These are phyloP conservation scores for Aotus griseimembra DNA, from an alignment of 2,797 vertebrate species.

Conservation along the genomic window DNA sequence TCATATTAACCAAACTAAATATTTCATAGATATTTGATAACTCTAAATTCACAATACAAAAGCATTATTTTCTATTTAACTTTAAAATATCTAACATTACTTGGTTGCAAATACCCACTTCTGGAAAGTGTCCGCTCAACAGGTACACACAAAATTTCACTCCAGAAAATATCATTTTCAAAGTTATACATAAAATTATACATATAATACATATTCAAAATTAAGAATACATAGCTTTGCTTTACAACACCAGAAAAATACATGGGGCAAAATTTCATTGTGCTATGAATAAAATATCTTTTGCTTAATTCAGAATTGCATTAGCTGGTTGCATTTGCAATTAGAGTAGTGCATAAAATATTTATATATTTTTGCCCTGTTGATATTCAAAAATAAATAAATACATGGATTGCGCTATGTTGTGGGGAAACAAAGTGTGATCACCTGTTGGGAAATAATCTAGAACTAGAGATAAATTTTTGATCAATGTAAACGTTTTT, in stretches of 20 bases:
- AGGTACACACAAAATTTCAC: background rate
- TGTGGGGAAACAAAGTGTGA: background rate
- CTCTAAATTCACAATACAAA: background rate
- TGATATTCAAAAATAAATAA: constrained; percentile 1
- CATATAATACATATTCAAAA: background rate
- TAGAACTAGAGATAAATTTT: background rate
- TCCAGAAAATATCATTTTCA: background rate
- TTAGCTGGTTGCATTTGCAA: background rate
- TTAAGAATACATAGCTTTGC: background rate
- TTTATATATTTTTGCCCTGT: background rate
- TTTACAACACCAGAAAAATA: background rate
- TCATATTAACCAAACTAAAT: background rate
- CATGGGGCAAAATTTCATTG: background rate
- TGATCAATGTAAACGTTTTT: constrained; percentile 49
- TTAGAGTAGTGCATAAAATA: background rate
- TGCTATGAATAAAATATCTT: background rate
- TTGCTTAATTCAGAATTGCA: constrained; percentile 26
- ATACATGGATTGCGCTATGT: background rate
- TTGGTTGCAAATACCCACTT: background rate
- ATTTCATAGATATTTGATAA: background rate
- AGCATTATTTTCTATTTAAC: background rate
- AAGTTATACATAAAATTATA: background rate
- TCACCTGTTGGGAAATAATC: background rate
- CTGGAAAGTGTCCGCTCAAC: background rate
- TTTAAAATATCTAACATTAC: background rate